A percentile compares a stretch with the other conserved stretches of the same genome.
Evolutionary conservation across 2,113 vertebrate genomes (phyloP).

Genomic region (Elephas maximus): DNA sequence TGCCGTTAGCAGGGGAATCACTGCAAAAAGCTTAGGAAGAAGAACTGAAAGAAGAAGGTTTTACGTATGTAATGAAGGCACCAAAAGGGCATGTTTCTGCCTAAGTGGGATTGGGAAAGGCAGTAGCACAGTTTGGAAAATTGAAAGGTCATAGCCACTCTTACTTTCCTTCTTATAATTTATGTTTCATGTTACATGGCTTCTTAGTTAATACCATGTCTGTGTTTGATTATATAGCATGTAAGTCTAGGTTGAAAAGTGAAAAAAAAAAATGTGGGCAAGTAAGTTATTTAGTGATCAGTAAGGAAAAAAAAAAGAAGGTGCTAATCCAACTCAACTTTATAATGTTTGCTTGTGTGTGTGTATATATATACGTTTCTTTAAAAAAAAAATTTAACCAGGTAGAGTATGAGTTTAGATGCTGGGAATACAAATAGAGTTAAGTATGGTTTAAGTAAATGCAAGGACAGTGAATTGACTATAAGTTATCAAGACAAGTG

Average conservation of each 20-base stretch:
- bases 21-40: neutral
- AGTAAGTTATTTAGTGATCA: neutral
- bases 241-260: neutral
- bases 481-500: neutral
- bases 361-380: neutral
- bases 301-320: neutral
- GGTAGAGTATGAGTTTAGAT: constrained; percentile 12
- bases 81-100: neutral
- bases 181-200: neutral
- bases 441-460: neutral
- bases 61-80: neutral
- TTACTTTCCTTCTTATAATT: neutral
- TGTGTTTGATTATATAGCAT: neutral
- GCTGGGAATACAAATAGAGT: neutral
- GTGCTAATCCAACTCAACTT: constrained; percentile 9
- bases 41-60: neutral
- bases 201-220: neutral
- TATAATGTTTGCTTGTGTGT: neutral
- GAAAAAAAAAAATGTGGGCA: neutral
- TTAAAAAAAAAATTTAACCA: neutral
- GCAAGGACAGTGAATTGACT: neutral
- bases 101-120: neutral
- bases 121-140: neutral
- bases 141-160: neutral
- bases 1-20: constrained; percentile 34